A percentile compares a stretch with the other conserved stretches of the same genome.
Evolutionary conservation across 2,113 vertebrate species (phyloP).

Genomic region (Semnornis frantzii): DNA sequence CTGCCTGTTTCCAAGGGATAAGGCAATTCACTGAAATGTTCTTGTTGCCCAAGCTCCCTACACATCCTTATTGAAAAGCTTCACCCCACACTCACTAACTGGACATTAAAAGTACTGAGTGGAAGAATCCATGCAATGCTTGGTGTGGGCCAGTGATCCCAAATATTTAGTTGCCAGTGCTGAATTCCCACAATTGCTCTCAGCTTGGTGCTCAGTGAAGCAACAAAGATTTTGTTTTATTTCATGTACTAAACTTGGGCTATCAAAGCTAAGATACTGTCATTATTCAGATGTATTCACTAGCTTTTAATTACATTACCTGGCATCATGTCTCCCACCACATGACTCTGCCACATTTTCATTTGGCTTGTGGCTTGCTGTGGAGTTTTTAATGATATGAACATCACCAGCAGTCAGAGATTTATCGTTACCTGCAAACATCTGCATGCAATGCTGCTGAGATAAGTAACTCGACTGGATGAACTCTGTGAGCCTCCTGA

Average conservation of each 20-base stretch:
- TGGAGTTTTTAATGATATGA: neutral
- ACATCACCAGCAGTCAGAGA: neutral
- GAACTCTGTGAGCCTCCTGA: neutral
- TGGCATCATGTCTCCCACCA: neutral
- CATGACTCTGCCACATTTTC: neutral
- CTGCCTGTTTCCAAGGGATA: neutral
- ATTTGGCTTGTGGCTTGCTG: neutral
- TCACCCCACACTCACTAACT: neutral
- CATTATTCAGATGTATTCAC: neutral
- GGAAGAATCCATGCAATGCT: fast-evolving
- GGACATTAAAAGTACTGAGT: fast-evolving
- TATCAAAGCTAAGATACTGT: neutral
- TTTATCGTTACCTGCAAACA: neutral
- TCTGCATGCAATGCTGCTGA: neutral
- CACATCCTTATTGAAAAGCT: neutral
- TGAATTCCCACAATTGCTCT: neutral
- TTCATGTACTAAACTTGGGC: neutral
- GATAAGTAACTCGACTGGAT: neutral
- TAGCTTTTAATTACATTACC: neutral
- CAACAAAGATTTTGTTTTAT: neutral
- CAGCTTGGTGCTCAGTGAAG: neutral
- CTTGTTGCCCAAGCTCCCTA: neutral
- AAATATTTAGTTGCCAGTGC: neutral
- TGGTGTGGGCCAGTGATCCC: neutral
- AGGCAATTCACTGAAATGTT: neutral